These are phyloP conservation scores for Xiphophorus maculatus DNA, from an alignment of 2,113 vertebrate genomes.

Conservation along the genomic window DNA sequence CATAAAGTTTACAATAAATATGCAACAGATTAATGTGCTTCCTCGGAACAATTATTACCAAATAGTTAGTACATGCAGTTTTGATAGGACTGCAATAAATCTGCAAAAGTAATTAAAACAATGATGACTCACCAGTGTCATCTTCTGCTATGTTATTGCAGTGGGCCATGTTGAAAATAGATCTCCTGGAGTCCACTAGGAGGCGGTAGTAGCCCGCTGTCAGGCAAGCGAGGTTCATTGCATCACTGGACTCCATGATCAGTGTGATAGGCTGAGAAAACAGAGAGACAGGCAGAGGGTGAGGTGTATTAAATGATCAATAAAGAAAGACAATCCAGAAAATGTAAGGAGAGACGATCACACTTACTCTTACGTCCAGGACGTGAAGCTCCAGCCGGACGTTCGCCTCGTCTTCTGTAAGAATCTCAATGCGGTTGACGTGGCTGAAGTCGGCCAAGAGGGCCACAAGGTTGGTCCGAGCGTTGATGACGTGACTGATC, in stretches of 20 bases:
- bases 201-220: slow-evolving; percentile 96
- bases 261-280: slow-evolving; percentile 89
- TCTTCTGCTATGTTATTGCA: slow-evolving; percentile 84
- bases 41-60: too few relatives aligned
- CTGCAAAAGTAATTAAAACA: background rate
- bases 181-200: slow-evolving; percentile 93
- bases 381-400: slow-evolving; percentile 95
- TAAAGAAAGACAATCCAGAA: background rate
- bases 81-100: background rate
- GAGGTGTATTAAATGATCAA: background rate
- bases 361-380: slow-evolving; percentile 89
- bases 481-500: slow-evolving; percentile 96
- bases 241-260: slow-evolving; percentile 96
- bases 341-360: background rate
- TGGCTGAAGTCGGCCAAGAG: slow-evolving; percentile 97
- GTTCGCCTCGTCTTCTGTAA: slow-evolving; percentile 90
- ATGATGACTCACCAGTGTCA: slow-evolving; percentile 78
- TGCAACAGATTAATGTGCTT: background rate
- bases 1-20: background rate
- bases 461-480: slow-evolving; percentile 94
- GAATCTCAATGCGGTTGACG: slow-evolving; percentile 97
- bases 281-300: background rate
- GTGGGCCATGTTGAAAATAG: slow-evolving; percentile 95
- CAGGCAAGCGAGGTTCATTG: slow-evolving; percentile 97
- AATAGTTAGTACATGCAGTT: background rate